Evolutionary conservation across 2,113 vertebrate species (phyloP), one percentile per base, ranked within the genome.

Genomic region (Salvelinus fontinalis): DNA sequence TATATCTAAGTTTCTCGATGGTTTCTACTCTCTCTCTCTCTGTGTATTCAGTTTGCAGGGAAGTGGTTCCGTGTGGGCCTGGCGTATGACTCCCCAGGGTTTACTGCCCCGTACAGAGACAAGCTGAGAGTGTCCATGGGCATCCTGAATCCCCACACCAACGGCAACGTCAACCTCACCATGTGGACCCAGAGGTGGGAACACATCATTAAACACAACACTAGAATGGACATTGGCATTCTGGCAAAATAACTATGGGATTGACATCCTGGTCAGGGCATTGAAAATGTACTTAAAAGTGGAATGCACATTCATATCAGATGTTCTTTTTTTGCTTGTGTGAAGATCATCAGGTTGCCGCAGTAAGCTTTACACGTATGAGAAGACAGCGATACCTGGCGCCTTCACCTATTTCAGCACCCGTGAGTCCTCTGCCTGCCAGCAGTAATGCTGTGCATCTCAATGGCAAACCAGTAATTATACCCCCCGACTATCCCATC

Each of bases 401-500:
- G 77, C 87, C 68, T 94, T 93, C 81, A 90, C 78, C 39, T 94
- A 94, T 86, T 93, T 92, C 87, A 94, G 94, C 87, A 81, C 84
- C 68, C 39, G 39, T 44, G 39, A 44, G 39, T 44, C 39, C 2
- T 44, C 9, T 12, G 39, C 9, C 39, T 44, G 39, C 39, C 39
- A 44, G 39, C 39, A 44, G 2, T 44, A 44, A 44, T 11, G 39
- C 9, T 11, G 0, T 44, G 39, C 9, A 44, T 9, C 39, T 9
- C 7, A 39, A 39, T 39, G 9, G 9, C 39, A 39, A 39, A 39
- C 39, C 39, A 44, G 39, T 44, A 44, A 44, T 9, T 44, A 11
- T 8, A 0, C 6, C 1, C 34, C 34, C 34, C 34, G 6, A 34
- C 34, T 6, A 34, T 34, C 34, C 34, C 6, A 6, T 34, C 34